phyloP scores from a whole-genome alignment of 2,113 vertebrate genomes.

The Corvus hawaiiensis region DNA sequence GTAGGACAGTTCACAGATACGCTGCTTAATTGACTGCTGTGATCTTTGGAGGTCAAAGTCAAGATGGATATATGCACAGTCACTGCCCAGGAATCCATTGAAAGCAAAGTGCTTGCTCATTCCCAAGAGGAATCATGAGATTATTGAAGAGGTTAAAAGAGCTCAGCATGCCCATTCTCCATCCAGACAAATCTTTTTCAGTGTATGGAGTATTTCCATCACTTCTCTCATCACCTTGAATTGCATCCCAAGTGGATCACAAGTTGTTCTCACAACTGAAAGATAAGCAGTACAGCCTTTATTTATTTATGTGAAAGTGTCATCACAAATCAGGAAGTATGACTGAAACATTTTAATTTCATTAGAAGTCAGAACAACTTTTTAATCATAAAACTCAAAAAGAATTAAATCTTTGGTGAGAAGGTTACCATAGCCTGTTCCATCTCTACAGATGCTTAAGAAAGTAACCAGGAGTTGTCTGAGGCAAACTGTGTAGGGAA shows the following conservation, averaged over 20 bases:
- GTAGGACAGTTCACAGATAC: not conserved
- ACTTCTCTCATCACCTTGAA: slow-evolving; percentile 33
- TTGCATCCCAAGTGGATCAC: slow-evolving; percentile 19
- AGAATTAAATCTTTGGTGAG: slow-evolving; percentile 45
- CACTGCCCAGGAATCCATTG: slow-evolving; percentile 8
- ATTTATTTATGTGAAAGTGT: slow-evolving; percentile 11
- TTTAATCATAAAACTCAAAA: slow-evolving; percentile 53
- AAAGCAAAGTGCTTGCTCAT: not conserved
- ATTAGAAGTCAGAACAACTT: slow-evolving; percentile 47
- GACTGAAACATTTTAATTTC: slow-evolving; percentile 48
- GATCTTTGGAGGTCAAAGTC: not conserved
- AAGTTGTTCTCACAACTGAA: slow-evolving; percentile 1
- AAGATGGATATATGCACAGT: not conserved
- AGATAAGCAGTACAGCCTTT: not conserved
- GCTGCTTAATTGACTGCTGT: not conserved
- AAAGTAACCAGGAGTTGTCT: not conserved
- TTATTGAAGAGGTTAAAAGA: slow-evolving; percentile 27
- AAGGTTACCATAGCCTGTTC: slow-evolving; percentile 28
- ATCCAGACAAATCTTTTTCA: not conserved
- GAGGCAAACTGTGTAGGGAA: slow-evolving; percentile 14
- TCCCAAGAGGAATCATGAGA: not conserved
- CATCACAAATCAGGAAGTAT: slow-evolving; percentile 12
- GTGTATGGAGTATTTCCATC: not conserved
- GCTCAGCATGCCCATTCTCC: not conserved
- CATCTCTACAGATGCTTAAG: not conserved